A percentile compares a stretch with the other conserved stretches of the same genome.
phyloP scores from a whole-genome alignment of 2,797 vertebrate species.

The Galagoides demidoff region DNA sequence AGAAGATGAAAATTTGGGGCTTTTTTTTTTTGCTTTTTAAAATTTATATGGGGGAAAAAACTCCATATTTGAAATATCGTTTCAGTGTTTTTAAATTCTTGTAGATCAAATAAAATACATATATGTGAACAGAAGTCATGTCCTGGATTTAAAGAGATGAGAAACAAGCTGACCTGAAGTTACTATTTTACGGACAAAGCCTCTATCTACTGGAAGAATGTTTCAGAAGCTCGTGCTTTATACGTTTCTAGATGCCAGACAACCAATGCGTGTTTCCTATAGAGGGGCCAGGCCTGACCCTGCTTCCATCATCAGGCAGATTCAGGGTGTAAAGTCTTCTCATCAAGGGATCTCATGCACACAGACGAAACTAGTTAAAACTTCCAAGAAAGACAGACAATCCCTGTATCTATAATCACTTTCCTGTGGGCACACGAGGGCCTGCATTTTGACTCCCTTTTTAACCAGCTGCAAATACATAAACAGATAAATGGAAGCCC shows the following conservation, averaged over 20 bases:
- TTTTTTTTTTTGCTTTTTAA: background rate
- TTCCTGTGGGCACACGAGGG: background rate
- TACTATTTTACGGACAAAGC: background rate
- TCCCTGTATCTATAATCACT: background rate
- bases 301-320: background rate
- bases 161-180: background rate
- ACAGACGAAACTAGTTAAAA: background rate
- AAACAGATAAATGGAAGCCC: background rate
- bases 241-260: background rate
- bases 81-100: background rate
- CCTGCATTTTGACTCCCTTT: background rate
- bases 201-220: background rate
- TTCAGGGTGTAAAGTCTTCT: background rate
- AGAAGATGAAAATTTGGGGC: background rate
- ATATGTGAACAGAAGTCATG: background rate
- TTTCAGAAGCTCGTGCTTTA: background rate
- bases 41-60: background rate
- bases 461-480: conserved; percentile 49
- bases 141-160: background rate
- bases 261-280: background rate
- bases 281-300: background rate
- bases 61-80: background rate
- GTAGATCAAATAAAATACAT: background rate
- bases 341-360: background rate
- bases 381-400: background rate